Conservation (phyloP, 1,140 invertebrate species). For the Meloidogyne hapla region DNA sequence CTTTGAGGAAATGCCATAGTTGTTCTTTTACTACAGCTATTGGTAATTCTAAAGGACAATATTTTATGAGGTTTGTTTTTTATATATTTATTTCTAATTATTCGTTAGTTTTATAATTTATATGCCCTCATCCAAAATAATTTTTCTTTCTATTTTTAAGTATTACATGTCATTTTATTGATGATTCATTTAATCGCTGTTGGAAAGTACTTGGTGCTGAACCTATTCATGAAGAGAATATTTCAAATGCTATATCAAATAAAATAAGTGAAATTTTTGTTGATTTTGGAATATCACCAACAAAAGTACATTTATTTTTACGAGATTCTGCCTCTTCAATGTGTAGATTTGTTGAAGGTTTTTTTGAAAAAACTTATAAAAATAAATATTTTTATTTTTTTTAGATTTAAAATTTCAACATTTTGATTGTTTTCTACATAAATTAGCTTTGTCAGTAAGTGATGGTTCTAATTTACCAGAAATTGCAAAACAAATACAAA, state of each 20-base stretch:
- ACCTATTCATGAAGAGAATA: neutral
- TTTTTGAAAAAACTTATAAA: neutral
- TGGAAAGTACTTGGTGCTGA: neutral
- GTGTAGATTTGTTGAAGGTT: neutral
- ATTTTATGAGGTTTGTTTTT: neutral
- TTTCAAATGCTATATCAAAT: neutral
- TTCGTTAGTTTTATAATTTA: no score
- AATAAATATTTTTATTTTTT: neutral
- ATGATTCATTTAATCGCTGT: neutral
- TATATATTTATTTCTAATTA: no score
- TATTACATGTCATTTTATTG: neutral
- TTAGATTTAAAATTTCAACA: neutral
- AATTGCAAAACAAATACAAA: slow-evolving; percentile 3
- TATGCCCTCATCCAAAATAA: no score
- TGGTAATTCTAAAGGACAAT: neutral
- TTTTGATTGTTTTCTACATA: slow-evolving; percentile 6
- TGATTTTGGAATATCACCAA: neutral
- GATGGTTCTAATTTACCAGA: neutral
- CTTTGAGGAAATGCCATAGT: neutral
- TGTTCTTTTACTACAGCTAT: neutral
- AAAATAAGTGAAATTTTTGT: neutral
- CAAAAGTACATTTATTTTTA: neutral
- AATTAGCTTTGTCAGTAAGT: slow-evolving; percentile 2
- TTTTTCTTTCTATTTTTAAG: no score
- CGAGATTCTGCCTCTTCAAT: neutral